Evolutionary conservation across 2,888 invertebrate species (phyloP).

Genomic region (Halictus quadricinctus): DNA sequence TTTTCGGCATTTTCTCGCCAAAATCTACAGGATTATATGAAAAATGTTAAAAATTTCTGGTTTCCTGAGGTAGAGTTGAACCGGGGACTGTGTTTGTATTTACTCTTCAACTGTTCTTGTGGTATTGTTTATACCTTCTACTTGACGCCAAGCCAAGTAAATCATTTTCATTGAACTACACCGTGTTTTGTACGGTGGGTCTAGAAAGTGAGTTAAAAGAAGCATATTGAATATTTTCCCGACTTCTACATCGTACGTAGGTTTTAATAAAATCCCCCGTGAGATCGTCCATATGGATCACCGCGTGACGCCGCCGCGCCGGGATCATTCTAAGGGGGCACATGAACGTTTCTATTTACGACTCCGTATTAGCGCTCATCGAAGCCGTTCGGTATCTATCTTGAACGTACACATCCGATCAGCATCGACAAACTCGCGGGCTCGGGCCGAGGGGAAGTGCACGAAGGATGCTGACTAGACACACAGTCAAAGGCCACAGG

Average conservation of each 20-base stretch:
- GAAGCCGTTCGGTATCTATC: slow-evolving; percentile 45
- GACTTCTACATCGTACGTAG: background rate
- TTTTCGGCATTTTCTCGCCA: no score
- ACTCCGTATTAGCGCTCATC: slow-evolving; percentile 51
- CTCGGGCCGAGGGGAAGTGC: background rate
- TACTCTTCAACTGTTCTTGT: no score
- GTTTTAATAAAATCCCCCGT: background rate
- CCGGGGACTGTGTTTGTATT: no score
- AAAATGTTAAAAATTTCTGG: no score
- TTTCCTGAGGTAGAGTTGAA: no score
- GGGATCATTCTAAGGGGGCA: slow-evolving; percentile 25
- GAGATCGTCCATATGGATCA: background rate
- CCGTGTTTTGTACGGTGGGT: no score
- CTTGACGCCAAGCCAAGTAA: no score
- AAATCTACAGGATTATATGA: no score
- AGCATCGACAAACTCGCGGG: slow-evolving; percentile 29
- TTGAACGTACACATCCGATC: slow-evolving; percentile 55
- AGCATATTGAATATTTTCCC: background rate
- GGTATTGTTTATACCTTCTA: no score
- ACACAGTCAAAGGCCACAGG: slow-evolving; percentile 70
- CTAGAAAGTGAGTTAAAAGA: background rate
- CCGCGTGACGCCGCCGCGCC: background rate
- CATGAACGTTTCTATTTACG: slow-evolving; percentile 39
- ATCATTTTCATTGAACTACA: no score
- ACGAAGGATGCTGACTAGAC: slow-evolving; percentile 43